These are phyloP conservation scores for Thalassarche chlororhynchos DNA, from an alignment of 2,113 vertebrate genomes.

Conservation along the genomic window DNA sequence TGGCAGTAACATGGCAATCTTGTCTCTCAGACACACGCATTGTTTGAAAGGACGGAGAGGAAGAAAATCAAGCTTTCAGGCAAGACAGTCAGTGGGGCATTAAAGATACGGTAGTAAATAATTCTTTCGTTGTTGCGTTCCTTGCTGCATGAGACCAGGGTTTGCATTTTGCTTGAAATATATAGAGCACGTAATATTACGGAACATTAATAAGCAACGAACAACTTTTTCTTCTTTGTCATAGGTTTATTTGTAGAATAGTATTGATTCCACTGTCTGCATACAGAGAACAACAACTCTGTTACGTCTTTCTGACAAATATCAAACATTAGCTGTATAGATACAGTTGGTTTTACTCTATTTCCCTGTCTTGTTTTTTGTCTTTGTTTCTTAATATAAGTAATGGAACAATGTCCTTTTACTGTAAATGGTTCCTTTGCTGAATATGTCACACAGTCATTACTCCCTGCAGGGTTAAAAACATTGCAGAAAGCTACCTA, in stretches of 20 bases:
- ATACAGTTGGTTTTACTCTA: slow-evolving; percentile 15
- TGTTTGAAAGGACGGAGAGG: slow-evolving; percentile 48
- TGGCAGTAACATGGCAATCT: slow-evolving; percentile 63
- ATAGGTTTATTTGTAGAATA: slow-evolving; percentile 2
- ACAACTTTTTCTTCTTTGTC: neutral
- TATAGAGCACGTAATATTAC: neutral
- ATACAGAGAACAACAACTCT: neutral
- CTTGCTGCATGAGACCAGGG: neutral
- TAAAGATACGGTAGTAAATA: slow-evolving; percentile 23
- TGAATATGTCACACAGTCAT: slow-evolving; percentile 8
- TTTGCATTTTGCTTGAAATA: slow-evolving; percentile 1
- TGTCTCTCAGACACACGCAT: slow-evolving; percentile 28
- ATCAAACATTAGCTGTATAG: neutral
- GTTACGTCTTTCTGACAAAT: slow-evolving; percentile 21
- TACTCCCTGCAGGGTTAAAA: slow-evolving; percentile 38
- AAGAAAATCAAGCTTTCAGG: slow-evolving; percentile 43
- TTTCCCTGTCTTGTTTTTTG: neutral
- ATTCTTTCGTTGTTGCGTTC: neutral
- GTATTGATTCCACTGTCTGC: slow-evolving; percentile 5
- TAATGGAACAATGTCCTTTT: slow-evolving; percentile 38
- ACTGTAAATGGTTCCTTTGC: slow-evolving; percentile 8
- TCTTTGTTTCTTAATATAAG: slow-evolving; percentile 4
- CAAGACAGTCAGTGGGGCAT: slow-evolving; percentile 5
- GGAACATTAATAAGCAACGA: neutral
- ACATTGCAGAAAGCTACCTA: neutral